Conservation (phyloP, 2,113 vertebrate genomes). For the Indri indri region DNA sequence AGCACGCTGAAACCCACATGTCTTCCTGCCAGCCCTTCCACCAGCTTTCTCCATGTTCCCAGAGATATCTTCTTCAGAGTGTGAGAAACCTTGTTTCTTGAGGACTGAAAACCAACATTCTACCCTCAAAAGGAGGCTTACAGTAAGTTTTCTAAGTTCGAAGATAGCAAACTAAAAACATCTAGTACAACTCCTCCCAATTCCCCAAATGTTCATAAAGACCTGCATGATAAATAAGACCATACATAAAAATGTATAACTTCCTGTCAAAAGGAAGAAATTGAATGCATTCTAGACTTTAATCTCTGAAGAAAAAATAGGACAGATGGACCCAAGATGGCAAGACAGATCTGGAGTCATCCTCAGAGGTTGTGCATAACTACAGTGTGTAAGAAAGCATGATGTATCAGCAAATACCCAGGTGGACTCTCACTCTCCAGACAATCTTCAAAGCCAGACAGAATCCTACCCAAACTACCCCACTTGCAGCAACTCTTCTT, state of each 20-base stretch:
- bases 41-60: not conserved
- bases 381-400: not conserved
- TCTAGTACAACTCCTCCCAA: not conserved
- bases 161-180: not conserved
- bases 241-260: not conserved
- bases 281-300: not conserved
- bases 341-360: not conserved
- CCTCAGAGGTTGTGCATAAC: not conserved
- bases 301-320: not conserved
- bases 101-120: not conserved
- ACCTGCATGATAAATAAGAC: not conserved
- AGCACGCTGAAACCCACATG: not conserved
- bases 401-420: not conserved
- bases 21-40: not conserved
- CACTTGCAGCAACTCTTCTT: not conserved
- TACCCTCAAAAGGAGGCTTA: not conserved
- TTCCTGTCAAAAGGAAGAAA: not conserved
- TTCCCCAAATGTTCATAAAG: not conserved
- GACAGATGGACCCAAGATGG: not conserved
- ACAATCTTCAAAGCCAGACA: not conserved
- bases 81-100: not conserved
- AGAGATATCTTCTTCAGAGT: not conserved
- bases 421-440: not conserved
- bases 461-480: not conserved
- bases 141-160: slow-evolving; percentile 2